Conservation (phyloP, 2,888 invertebrate genomes). For the Orchestes rusci region DNA sequence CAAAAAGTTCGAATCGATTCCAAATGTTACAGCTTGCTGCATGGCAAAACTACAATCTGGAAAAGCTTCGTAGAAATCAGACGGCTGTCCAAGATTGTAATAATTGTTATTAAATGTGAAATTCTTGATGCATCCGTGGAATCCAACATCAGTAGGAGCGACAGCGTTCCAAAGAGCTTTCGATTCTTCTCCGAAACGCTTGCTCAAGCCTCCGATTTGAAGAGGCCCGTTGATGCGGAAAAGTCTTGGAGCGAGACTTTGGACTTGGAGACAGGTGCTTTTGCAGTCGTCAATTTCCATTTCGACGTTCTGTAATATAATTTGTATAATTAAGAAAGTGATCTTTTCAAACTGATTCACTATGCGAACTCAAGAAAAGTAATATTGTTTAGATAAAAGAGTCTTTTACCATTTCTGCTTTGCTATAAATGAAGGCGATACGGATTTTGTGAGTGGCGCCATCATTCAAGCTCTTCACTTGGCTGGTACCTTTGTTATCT, state of each 20-base stretch:
- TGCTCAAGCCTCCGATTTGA: conserved; percentile 73
- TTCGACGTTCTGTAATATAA: conserved; percentile 35
- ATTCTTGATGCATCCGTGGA: conserved; percentile 86
- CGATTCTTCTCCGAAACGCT: conserved; percentile 56
- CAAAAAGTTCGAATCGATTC: conserved; percentile 79
- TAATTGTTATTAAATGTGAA: conserved; percentile 80
- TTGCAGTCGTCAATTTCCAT: conserved; percentile 42
- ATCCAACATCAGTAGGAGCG: conserved; percentile 63
- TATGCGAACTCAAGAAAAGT: conserved; percentile 7
- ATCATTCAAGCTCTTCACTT: conserved; percentile 62
- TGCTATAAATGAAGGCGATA: conserved; percentile 53
- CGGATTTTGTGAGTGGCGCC: conserved; percentile 84
- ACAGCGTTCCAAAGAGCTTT: conserved; percentile 62
- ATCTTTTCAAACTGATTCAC: not conserved
- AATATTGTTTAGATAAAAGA: no score
- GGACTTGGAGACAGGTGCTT: conserved; percentile 35
- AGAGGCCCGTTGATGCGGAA: conserved; percentile 74
- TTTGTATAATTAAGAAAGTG: conserved; percentile 1
- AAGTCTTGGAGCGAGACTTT: conserved; percentile 35
- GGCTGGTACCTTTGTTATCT: conserved; percentile 38
- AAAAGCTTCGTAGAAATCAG: conserved; percentile 57
- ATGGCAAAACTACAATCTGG: conserved; percentile 67
- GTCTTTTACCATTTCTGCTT: conserved; percentile 19
- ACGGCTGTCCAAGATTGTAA: conserved; percentile 82
- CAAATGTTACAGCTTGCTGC: conserved; percentile 71